These are phyloP conservation scores for Meloidogyne exigua DNA, from an alignment of 1,140 invertebrate genomes.

Conservation along the genomic window DNA sequence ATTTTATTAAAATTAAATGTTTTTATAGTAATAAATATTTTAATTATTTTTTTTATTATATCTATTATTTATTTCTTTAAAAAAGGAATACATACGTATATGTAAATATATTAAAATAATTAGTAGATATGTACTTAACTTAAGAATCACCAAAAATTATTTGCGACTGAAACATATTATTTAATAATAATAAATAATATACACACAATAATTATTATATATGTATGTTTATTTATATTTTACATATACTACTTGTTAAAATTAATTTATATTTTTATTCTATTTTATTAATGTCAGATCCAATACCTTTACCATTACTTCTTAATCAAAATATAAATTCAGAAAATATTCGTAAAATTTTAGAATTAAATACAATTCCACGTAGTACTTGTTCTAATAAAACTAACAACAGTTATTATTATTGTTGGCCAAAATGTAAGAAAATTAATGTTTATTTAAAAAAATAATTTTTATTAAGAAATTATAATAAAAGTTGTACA, in stretches of 20 bases:
- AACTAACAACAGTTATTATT: neutral
- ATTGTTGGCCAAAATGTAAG: conserved; percentile 4
- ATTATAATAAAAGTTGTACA: neutral
- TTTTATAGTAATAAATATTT: neutral
- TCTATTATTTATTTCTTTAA: too few relatives aligned
- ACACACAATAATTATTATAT: too few relatives aligned
- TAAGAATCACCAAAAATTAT: neutral
- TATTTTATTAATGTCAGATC: neutral
- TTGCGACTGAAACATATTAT: neutral
- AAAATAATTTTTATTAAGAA: neutral
- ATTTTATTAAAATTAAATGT: too few relatives aligned
- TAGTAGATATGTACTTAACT: neutral
- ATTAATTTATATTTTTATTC: too few relatives aligned
- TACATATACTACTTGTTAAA: too few relatives aligned
- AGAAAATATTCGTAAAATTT: conserved; percentile 5
- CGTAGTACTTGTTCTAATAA: neutral
- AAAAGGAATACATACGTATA: too few relatives aligned
- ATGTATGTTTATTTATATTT: too few relatives aligned
- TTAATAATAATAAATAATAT: too few relatives aligned
- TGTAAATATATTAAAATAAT: too few relatives aligned
- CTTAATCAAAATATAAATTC: neutral
- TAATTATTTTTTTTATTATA: too few relatives aligned
- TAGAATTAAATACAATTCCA: conserved; percentile 5
- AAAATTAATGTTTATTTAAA: neutral
- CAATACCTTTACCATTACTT: neutral